phyloP scores from a whole-genome alignment of 2,113 vertebrate species.

The Bucco capensis region DNA sequence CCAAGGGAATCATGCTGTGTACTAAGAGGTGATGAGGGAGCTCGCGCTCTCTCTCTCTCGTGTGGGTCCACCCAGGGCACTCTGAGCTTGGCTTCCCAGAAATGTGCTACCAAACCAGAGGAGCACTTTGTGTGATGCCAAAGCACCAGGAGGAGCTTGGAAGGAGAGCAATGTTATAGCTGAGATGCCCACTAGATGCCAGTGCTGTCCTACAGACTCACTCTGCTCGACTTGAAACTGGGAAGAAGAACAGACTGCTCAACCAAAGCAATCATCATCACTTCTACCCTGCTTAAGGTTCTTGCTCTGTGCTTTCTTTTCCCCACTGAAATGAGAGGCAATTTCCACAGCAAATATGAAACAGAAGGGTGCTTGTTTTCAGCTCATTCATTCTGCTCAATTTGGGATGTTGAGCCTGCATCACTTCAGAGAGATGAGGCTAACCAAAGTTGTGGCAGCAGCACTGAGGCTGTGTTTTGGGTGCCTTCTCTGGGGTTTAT shows the following conservation, averaged over 20 bases:
- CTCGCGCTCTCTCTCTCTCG: no score
- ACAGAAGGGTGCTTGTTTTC: background rate
- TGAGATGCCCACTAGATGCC: slow-evolving; percentile 5
- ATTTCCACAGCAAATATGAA: background rate
- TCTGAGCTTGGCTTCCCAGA: rapidly evolving
- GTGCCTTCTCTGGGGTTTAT: background rate
- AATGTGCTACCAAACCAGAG: rapidly evolving
- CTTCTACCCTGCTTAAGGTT: background rate
- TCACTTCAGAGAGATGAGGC: background rate
- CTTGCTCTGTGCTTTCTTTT: background rate
- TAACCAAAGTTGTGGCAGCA: background rate
- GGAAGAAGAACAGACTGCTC: background rate
- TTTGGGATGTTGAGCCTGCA: background rate
- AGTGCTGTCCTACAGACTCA: background rate
- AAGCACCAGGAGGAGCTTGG: background rate
- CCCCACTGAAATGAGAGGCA: background rate
- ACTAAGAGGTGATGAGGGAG: background rate
- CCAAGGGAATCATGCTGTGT: background rate
- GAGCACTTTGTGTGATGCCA: background rate
- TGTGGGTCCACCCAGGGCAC: rapidly evolving
- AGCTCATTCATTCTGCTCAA: background rate
- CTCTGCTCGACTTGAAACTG: background rate
- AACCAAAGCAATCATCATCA: background rate
- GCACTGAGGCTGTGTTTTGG: background rate
- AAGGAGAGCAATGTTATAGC: background rate